phyloP scores from a whole-genome alignment of 2,113 vertebrate species.

The Istiophorus platypterus region DNA sequence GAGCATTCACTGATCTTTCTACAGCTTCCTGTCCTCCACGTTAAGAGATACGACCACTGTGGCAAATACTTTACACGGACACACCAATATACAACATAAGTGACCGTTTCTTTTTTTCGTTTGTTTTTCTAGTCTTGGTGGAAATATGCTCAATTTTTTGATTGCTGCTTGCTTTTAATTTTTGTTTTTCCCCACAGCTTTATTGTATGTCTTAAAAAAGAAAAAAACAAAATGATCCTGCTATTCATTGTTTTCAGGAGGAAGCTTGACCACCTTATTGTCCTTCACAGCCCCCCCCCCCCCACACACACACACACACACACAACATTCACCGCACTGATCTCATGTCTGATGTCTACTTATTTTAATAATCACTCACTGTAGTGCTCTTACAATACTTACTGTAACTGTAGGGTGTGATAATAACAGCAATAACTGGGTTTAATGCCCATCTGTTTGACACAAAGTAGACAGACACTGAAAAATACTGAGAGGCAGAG shows the following conservation, averaged over 20 bases:
- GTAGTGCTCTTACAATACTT: background rate
- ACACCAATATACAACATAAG: background rate
- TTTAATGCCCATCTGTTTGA: background rate
- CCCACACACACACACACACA: too few species aligned
- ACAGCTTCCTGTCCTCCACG: background rate
- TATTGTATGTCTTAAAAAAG: too few species aligned
- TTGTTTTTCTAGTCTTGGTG: background rate
- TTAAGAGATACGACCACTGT: background rate
- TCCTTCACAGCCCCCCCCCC: background rate
- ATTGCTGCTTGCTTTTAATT: too few species aligned
- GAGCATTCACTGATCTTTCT: background rate
- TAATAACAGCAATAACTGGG: background rate
- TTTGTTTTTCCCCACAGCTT: too few species aligned
- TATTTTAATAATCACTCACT: conserved; percentile 17
- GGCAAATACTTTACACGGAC: background rate
- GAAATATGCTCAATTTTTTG: too few species aligned
- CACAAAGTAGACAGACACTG: background rate
- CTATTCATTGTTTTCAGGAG: background rate
- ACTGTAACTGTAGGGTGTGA: background rate
- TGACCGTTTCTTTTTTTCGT: background rate
- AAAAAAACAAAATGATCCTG: too few species aligned
- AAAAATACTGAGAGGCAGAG: background rate
- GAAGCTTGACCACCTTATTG: background rate
- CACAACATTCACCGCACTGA: background rate
- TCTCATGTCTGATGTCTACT: background rate